These are phyloP conservation scores for Neolamprologus modestus DNA, from an alignment of 2,113 vertebrate genomes.

Conservation along the genomic window DNA sequence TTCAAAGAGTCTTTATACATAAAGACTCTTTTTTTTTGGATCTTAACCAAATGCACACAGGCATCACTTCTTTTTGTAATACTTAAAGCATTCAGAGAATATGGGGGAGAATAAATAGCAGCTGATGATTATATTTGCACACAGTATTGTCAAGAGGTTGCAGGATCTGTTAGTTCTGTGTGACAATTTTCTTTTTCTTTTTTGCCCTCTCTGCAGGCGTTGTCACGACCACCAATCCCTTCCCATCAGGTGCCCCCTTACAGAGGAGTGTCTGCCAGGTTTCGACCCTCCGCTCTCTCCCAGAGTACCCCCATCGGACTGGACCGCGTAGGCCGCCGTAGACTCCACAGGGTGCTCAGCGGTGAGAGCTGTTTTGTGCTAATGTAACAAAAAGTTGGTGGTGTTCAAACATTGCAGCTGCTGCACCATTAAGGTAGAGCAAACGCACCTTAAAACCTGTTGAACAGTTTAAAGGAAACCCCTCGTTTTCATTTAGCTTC, in stretches of 20 bases:
- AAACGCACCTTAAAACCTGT: neutral
- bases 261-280: conserved; percentile 84
- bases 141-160: neutral
- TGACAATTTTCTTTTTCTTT: neutral
- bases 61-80: neutral
- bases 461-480: neutral
- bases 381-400: neutral
- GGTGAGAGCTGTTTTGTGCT: conserved; percentile 69
- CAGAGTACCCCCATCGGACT: conserved; percentile 95
- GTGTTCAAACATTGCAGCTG: neutral
- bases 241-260: conserved; percentile 91
- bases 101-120: neutral
- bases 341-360: conserved; percentile 78
- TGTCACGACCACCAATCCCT: conserved; percentile 82
- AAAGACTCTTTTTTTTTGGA: neutral
- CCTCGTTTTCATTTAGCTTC: neutral
- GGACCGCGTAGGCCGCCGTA: conserved; percentile 83
- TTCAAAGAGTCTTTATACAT: neutral
- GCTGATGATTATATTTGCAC: neutral
- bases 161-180: neutral
- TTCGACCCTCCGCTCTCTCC: conserved; percentile 83
- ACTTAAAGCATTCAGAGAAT: neutral
- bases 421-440: neutral
- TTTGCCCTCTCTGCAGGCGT: conserved; percentile 61
- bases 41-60: neutral